These are phyloP conservation scores for Drosophila nigritarsus DNA, from an alignment of 2,888 invertebrate genomes.

Conservation along the genomic window DNA sequence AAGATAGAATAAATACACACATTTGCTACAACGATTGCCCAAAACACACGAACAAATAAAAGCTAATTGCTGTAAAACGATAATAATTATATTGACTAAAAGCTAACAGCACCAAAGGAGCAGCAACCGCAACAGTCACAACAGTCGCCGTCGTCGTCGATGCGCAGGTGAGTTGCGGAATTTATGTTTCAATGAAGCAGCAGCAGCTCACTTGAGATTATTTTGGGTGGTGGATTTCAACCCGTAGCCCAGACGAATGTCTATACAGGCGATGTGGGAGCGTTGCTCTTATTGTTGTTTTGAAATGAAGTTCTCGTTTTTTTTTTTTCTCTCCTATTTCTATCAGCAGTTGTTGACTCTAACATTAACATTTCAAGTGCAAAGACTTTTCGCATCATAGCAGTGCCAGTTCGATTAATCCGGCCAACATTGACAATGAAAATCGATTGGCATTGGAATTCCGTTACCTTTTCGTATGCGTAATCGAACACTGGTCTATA, in stretches of 20 bases:
- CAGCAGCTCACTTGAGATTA: constrained; percentile 38
- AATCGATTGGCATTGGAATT: constrained; percentile 71
- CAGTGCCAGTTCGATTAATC: constrained; percentile 63
- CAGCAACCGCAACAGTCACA: constrained; percentile 20
- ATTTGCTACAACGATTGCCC: constrained; percentile 59
- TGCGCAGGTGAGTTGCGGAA: constrained; percentile 73
- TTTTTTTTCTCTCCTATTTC: constrained; percentile 4
- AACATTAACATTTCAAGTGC: constrained; percentile 18
- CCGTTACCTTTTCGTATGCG: constrained; percentile 38
- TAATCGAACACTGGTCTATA: constrained; percentile 51
- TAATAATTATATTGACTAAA: constrained; percentile 60
- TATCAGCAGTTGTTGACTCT: constrained; percentile 25
- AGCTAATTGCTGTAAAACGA: constrained; percentile 41
- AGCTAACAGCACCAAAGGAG: constrained; percentile 10
- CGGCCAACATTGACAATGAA: constrained; percentile 55
- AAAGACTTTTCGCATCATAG: constrained; percentile 25
- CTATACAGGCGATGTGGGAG: constrained; percentile 50
- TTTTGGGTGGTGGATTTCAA: constrained; percentile 64
- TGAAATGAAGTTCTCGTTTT: constrained; percentile 25
- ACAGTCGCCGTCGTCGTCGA: constrained; percentile 38
- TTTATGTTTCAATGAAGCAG: constrained; percentile 61
- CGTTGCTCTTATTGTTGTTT: constrained; percentile 38
- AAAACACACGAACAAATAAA: constrained; percentile 33
- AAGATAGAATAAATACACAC: constrained; percentile 36
- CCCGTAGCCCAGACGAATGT: constrained; percentile 55